phyloP scores from a whole-genome alignment of 2,888 invertebrate genomes.

The Plagodis pulveraria region DNA sequence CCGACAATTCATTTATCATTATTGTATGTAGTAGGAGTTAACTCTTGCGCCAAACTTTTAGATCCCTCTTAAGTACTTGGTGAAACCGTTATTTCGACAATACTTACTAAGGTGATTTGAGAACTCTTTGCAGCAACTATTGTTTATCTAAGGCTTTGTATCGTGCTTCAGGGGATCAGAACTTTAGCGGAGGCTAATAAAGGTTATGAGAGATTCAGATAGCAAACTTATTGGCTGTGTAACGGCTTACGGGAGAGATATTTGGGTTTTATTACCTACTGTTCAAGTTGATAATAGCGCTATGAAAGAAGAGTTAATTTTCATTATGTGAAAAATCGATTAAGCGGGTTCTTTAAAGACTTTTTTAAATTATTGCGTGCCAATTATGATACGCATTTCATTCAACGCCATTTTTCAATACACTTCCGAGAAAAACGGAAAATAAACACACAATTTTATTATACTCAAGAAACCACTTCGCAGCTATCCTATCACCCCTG shows the following conservation, averaged over 20 bases:
- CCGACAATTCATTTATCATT: too few relatives aligned
- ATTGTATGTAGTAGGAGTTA: not conserved
- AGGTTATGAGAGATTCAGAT: constrained; percentile 27
- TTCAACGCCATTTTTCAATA: too few relatives aligned
- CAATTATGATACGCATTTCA: too few relatives aligned
- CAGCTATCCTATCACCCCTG: not conserved
- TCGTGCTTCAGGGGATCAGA: not conserved
- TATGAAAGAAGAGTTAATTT: too few relatives aligned
- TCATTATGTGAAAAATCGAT: too few relatives aligned
- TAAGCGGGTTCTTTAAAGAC: too few relatives aligned
- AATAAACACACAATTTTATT: too few relatives aligned
- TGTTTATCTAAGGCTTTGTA: not conserved
- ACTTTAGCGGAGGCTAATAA: not conserved
- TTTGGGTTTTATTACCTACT: constrained; percentile 16
- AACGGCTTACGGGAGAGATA: constrained; percentile 9
- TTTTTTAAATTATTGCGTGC: too few relatives aligned
- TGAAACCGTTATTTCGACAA: not conserved
- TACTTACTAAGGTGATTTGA: not conserved
- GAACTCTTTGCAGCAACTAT: not conserved
- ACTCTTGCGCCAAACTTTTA: not conserved
- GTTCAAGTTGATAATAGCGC: constrained; percentile 7
- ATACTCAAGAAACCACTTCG: too few relatives aligned
- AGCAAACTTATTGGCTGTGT: constrained; percentile 24
- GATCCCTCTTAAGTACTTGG: not conserved
- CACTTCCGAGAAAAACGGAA: too few relatives aligned